Base-by-base conservation (phyloP, 2,888 invertebrate genomes). In the Tenthredo mesomela region DNA sequence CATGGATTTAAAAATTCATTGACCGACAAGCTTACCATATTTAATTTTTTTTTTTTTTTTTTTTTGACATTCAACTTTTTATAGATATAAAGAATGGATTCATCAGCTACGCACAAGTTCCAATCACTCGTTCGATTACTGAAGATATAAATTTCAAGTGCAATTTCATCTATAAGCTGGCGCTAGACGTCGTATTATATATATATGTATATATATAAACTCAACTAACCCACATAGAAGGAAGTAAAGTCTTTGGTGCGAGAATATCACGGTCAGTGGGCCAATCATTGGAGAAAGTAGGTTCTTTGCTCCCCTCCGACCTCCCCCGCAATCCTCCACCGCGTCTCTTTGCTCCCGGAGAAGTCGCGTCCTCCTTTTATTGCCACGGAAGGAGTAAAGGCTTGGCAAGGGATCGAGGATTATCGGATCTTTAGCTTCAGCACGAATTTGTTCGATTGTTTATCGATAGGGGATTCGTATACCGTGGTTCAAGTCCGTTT, bases 241-340 rank as follows among this genome's bases (percentile, higher is more conserved):
- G 91, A 91, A 90, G 91, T 91, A 91, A 91, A 90, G 91, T 91
- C 89, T 91, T 89, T 86, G 87, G 89, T 88, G 89, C 88, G 89
- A 90, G 91, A 89, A 91, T 91, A 92, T 92, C 89, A 91, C 91
- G 92, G 92, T 92, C 90, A 93, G 91, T 92, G 85, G 92, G 90
- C 90, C 92, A 89, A 91, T 91, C 91, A 91, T 88, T 90, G 90
- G 92, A 92, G 92, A 93, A 92, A 92, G 92, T 92, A 92, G 90
- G 88, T 87, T 86, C 87, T 88, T 86, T 88, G 86, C 87, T 88
- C 88, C 88, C 88, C 87, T 82, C 87, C 87, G 33, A 54, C 77
- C 65, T 84, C 75, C 84, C 50, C 78, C 65, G 29, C 61, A 37
- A 43, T 47, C 21, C 50, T 21, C 54, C 80, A 1, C 37, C 84